phyloP scores from a whole-genome alignment of 92 coral and sea anemone genomes.

The Zoanthus sociatus region DNA sequence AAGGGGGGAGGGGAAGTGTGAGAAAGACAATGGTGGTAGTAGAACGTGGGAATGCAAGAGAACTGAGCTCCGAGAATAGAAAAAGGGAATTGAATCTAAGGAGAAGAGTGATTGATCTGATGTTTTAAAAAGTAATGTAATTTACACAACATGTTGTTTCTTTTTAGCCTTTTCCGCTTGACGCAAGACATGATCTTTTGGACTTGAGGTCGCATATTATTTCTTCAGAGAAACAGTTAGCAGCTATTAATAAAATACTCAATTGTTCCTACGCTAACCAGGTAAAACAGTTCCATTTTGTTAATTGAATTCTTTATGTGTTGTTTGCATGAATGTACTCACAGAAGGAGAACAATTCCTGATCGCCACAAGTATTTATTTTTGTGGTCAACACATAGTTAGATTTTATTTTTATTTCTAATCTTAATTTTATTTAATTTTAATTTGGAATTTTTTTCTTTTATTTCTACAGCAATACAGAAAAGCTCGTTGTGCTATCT shows the following conservation, averaged over 20 bases:
- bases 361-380: too few relatives aligned
- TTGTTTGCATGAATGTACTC: not conserved
- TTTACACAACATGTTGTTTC: not conserved
- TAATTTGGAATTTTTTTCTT: not conserved
- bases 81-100: too few relatives aligned
- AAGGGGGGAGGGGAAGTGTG: too few relatives aligned
- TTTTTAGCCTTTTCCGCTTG: conserved; percentile 31
- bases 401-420: not conserved
- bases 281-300: not conserved
- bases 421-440: too few relatives aligned
- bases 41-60: too few relatives aligned
- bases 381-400: not conserved
- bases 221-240: not conserved
- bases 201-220: not conserved
- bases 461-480: conserved; percentile 31
- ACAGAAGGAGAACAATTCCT: too few relatives aligned
- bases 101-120: too few relatives aligned
- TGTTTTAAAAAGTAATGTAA: not conserved
- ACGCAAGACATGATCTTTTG: conserved; percentile 6
- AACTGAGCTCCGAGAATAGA: too few relatives aligned
- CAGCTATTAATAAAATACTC: conserved; percentile 8
- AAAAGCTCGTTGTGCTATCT: conserved; percentile 30
- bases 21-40: too few relatives aligned
- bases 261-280: conserved; percentile 40
- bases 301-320: not conserved